These are phyloP conservation scores for Lottia scabra DNA, from an alignment of 2,888 invertebrate species.

Conservation along the genomic window DNA sequence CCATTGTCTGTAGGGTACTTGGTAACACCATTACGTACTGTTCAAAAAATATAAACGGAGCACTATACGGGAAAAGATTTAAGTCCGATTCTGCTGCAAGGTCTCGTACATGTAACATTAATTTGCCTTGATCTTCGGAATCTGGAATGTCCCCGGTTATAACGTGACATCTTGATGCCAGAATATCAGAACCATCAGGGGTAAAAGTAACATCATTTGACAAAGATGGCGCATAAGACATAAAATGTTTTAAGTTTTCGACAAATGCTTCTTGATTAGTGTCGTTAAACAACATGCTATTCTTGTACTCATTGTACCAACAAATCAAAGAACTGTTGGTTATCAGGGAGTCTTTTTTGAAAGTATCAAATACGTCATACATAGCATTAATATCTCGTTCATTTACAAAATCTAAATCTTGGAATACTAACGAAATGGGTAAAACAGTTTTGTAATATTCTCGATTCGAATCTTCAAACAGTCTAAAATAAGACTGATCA, in stretches of 20 bases:
- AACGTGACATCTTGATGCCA: slow-evolving; percentile 86
- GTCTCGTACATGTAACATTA: slow-evolving; percentile 44
- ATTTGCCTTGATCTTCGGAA: slow-evolving; percentile 71
- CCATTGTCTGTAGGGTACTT: slow-evolving; percentile 49
- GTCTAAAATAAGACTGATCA: too few relatives aligned
- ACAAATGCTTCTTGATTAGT: not conserved
- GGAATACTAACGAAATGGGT: slow-evolving; percentile 8
- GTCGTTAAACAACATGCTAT: not conserved
- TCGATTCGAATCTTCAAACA: not conserved
- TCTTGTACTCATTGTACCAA: not conserved
- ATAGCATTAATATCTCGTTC: not conserved
- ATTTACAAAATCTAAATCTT: not conserved
- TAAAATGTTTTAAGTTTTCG: slow-evolving; percentile 18
- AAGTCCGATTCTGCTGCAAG: slow-evolving; percentile 37
- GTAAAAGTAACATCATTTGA: slow-evolving; percentile 40
- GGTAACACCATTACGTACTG: slow-evolving; percentile 52
- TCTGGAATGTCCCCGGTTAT: slow-evolving; percentile 90
- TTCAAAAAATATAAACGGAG: slow-evolving; percentile 50
- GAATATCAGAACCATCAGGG: slow-evolving; percentile 72
- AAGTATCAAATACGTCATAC: slow-evolving; percentile 8
- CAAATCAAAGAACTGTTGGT: slow-evolving; percentile 4
- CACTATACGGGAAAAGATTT: slow-evolving; percentile 40
- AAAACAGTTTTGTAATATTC: not conserved
- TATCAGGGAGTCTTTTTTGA: slow-evolving; percentile 2
- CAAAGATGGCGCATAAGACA: slow-evolving; percentile 16